Evolutionary conservation across 2,113 vertebrate species (phyloP).

Genomic region (Percopsis transmontana): DNA sequence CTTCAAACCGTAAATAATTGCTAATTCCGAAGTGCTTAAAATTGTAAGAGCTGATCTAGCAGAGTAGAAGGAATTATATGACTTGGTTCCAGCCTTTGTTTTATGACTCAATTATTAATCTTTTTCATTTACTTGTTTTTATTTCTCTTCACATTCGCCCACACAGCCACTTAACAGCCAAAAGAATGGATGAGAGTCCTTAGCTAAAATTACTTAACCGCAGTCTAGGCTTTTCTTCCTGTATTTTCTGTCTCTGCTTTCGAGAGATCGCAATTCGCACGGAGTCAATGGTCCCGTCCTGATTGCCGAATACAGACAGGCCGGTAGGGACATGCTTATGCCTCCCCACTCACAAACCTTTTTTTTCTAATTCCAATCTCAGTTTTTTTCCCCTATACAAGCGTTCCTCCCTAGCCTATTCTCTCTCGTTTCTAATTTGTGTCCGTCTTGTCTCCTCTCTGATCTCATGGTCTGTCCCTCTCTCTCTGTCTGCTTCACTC

Average conservation of each 20-base stretch:
- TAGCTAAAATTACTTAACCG: slow-evolving; percentile 15
- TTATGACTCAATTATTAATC: slow-evolving; percentile 15
- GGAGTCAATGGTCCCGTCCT: slow-evolving; percentile 1
- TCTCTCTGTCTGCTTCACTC: slow-evolving; percentile 8
- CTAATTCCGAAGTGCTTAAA: too few species aligned
- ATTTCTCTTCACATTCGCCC: slow-evolving; percentile 4
- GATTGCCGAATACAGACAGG: neutral
- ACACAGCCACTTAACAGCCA: slow-evolving; percentile 9
- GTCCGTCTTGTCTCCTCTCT: slow-evolving; percentile 1
- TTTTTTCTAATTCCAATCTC: slow-evolving; percentile 9
- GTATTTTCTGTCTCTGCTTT: slow-evolving; percentile 4
- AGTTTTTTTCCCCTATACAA: slow-evolving; percentile 7
- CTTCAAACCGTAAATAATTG: too few species aligned
- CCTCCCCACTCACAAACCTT: neutral
- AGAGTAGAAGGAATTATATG: too few species aligned
- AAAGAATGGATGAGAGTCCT: slow-evolving; percentile 13
- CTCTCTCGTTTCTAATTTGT: neutral
- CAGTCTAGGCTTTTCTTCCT: slow-evolving; percentile 9
- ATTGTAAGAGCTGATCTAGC: too few species aligned
- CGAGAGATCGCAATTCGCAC: slow-evolving; percentile 1
- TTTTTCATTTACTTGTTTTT: neutral
- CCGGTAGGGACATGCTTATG: slow-evolving; percentile 1
- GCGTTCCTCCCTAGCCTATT: neutral
- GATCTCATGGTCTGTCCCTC: neutral
- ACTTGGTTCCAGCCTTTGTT: slow-evolving; percentile 10